These are phyloP conservation scores for Varanus salvator DNA, from an alignment of 2,113 vertebrate species.

Conservation along the genomic window DNA sequence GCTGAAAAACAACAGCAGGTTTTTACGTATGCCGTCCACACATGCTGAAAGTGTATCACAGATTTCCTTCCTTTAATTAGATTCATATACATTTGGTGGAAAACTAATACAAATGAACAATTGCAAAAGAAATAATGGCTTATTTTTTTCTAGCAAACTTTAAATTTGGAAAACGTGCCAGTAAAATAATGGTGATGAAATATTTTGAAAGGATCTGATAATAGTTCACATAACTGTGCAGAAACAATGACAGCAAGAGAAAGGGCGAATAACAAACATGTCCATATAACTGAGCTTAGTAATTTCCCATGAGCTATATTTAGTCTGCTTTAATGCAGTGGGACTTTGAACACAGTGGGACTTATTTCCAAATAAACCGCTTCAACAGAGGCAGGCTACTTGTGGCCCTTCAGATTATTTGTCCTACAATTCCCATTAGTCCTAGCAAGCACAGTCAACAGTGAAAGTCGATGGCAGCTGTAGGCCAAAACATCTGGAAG, in stretches of 20 bases:
- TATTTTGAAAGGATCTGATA: neutral
- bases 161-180: neutral
- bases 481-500: no score
- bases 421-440: no score
- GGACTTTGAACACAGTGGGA: neutral
- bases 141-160: neutral
- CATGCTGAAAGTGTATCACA: neutral
- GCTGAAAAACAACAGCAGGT: conserved; percentile 54
- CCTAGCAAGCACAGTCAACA: no score
- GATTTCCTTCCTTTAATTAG: neutral
- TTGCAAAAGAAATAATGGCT: neutral
- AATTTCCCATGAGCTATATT: neutral
- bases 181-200: neutral
- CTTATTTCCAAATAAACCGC: neutral
- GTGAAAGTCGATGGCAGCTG: no score
- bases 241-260: neutral
- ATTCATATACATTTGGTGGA: neutral
- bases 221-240: neutral
- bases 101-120: neutral
- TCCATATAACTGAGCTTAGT: neutral
- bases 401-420: no score
- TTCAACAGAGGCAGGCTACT: neutral
- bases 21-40: conserved; percentile 1
- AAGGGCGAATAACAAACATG: neutral
- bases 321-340: neutral